Evolutionary conservation across 2,113 vertebrate genomes (phyloP), one percentile per base, ranked within the genome.

Genomic region (Ictalurus punctatus): DNA sequence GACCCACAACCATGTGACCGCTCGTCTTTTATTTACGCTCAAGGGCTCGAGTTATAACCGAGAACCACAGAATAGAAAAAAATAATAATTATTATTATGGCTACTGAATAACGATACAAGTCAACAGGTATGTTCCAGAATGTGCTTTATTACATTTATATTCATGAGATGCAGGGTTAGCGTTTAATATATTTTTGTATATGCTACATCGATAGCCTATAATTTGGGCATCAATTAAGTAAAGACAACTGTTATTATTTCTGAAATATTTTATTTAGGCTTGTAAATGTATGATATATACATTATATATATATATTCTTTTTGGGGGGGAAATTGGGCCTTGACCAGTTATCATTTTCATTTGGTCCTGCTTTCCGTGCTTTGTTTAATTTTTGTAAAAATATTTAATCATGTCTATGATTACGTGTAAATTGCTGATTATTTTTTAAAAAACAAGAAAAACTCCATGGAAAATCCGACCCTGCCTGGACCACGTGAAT

Each of bases 11-110:
- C 92, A 93, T 88, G 86, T 89, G 90, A 88, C 67, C 56, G 19
- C 90, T 92, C 87, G 91, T 92, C 86, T 91, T 92, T 93, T 93
- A 92, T 93, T 92, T 93, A 89, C 34, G 19, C 81, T 27, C 5
- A 83, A 21, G 16, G 52, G 56, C 81, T 83, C 3, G 58, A 4
- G 81, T 27, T 83, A 58, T 27, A 83, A 83, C 4, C 19, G 56
- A 40, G n/a, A 83, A 25, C 81, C 81, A 83, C 3, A 14, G 34
- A 61, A 69, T 14, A 67, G 10, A 67, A 19, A 34, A 7, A 48
- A 4, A 48, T 27, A 76, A n/a, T n/a, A n/a, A n/a, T n/a, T n/a
- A n/a, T 34, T 34, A 59, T 59, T 59, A 30, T 12, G 54, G 25
- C 30, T 34, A 34, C 30, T 83, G 12, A 83, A 10, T 83, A 61